These are phyloP conservation scores for Odontophorus gujanensis DNA, from an alignment of 2,113 vertebrate genomes.

Conservation along the genomic window DNA sequence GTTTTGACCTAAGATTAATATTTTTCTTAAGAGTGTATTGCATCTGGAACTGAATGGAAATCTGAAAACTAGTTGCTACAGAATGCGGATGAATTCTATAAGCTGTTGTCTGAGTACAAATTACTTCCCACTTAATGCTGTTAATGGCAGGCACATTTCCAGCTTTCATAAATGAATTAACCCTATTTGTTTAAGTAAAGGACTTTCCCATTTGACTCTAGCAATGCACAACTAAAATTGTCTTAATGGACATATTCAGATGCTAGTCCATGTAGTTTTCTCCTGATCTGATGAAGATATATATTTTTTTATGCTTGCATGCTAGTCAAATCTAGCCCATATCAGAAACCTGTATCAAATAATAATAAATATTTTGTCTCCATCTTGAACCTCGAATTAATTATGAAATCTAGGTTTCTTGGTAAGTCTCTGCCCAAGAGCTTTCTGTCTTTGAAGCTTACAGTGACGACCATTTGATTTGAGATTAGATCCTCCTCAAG, in stretches of 20 bases:
- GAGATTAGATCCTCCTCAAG: neutral
- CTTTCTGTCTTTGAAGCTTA: neutral
- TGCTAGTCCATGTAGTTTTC: neutral
- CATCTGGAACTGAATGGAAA: conserved; percentile 51
- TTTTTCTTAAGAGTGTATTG: conserved; percentile 39
- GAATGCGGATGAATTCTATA: conserved; percentile 24
- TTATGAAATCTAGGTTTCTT: neutral
- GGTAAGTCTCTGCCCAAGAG: neutral
- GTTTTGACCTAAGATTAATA: conserved; percentile 54
- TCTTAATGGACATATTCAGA: neutral
- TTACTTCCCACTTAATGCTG: neutral
- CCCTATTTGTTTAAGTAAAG: neutral
- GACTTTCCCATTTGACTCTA: neutral
- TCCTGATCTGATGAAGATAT: neutral
- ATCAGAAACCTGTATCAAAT: neutral
- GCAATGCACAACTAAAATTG: neutral
- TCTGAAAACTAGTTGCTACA: conserved; percentile 48
- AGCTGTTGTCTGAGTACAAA: neutral
- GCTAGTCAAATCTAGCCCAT: neutral
- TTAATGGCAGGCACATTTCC: neutral
- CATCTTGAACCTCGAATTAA: neutral
- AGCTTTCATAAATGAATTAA: neutral
- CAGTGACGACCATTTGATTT: neutral
- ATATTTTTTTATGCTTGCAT: neutral
- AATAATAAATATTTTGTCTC: neutral